Evolutionary conservation across 1,140 invertebrate species (phyloP), one percentile per base, ranked within the genome.

Genomic region (Chelonus insularis): DNA sequence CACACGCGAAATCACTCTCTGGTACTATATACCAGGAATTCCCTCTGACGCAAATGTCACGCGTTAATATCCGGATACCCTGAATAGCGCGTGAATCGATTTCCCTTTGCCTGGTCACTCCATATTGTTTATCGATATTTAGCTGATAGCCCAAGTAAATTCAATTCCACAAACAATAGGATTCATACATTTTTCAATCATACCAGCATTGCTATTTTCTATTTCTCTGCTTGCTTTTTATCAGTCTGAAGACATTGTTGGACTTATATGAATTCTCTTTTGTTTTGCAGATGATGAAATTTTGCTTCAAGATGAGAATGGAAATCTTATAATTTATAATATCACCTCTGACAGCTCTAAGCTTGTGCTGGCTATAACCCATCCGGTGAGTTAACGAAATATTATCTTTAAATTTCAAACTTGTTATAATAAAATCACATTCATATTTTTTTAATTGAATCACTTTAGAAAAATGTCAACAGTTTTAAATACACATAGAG

Each of bases 201-300:
- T 20, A 7, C 23, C 1, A 7, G 45, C 25, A n/a, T 48, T 2
- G 11, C 23, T n/a, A 9, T 52, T 23, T 8, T 55, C 18, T 32
- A 36, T 4, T 23, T 59, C 4, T 25, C 41, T 32, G 20, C 50
- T 25, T 14, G 4, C 1, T n/a, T 12, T 51, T 29, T 11, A 50
- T 4, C 4, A 9, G 64, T 41, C 59, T 39, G 20, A 47, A 37
- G 54, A 60, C 57, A 68, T 64, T 50, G 37, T 57, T 47, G 25
- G 25, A 29, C 7, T 50, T 54, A 60, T 20, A 16, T 16, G 12
- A 54, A 59, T 62, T 39, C 16, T 62, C 55, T 68, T 32, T 45
- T 65, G 54, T 80, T 77, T 8, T n/a, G n/a, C 72, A 80, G 79
- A 74, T 71, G 66, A 76, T 47, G 73, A 81, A 68, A 72, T 81